Evolutionary conservation across 1,140 invertebrate genomes (phyloP).

Genomic region (Drosophila nannoptera): DNA sequence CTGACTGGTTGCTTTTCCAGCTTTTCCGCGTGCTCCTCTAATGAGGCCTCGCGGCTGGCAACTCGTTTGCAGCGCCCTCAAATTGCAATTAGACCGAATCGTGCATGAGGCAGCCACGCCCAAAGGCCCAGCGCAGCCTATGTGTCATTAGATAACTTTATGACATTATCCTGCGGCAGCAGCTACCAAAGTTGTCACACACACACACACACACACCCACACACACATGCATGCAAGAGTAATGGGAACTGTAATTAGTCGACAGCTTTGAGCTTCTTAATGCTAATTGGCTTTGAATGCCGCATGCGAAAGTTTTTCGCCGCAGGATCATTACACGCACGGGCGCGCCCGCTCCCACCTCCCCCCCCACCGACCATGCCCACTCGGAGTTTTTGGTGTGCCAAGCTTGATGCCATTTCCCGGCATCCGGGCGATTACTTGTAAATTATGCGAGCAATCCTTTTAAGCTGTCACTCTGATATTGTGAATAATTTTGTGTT

Average conservation of each 20-base stretch:
- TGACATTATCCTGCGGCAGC: conserved; percentile 52
- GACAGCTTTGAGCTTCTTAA: conserved; percentile 51
- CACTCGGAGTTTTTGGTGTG: neutral
- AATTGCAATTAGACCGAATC: conserved; percentile 54
- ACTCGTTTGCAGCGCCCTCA: conserved; percentile 46
- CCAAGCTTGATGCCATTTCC: conserved; percentile 20
- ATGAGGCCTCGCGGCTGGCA: conserved; percentile 2
- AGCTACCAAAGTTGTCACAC: conserved; percentile 46
- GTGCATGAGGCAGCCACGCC: conserved; percentile 20
- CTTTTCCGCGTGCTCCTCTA: neutral
- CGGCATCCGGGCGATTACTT: conserved; percentile 51
- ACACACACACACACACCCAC: neutral
- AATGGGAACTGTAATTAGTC: conserved; percentile 66
- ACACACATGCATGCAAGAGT: neutral
- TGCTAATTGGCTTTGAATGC: conserved; percentile 73
- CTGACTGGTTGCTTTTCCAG: neutral
- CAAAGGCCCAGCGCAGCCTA: conserved; percentile 7
- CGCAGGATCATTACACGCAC: conserved; percentile 63
- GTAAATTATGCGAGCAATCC: conserved; percentile 65
- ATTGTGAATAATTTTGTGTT: conserved; percentile 74
- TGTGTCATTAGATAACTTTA: conserved; percentile 69
- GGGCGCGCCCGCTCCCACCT: conserved; percentile 38
- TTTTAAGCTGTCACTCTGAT: conserved; percentile 71
- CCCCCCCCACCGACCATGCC: no score
- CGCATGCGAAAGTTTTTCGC: conserved; percentile 51